Evolutionary conservation across 1,140 invertebrate genomes (phyloP).

Genomic region (Solen grandis): DNA sequence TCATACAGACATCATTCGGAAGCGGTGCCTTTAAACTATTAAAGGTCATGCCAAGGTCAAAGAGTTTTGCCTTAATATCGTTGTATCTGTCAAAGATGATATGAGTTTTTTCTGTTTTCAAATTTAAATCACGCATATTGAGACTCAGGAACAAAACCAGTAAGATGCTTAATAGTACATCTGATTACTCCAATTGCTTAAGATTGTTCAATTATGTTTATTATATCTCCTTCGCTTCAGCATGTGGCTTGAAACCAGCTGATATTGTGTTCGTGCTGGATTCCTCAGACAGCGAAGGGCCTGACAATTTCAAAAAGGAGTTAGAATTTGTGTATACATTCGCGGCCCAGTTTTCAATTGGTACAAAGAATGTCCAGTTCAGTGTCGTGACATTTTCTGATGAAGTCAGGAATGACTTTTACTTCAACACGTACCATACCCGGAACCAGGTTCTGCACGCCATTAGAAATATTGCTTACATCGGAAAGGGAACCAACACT

Average conservation of each 20-base stretch:
- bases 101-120: too few species aligned
- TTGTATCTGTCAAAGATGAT: too few species aligned
- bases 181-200: not conserved
- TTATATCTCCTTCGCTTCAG: slow-evolving; percentile 23
- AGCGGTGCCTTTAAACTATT: too few species aligned
- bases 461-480: slow-evolving; percentile 39
- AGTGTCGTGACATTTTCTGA: slow-evolving; percentile 55
- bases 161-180: too few species aligned
- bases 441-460: slow-evolving; percentile 28
- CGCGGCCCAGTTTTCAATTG: slow-evolving; percentile 53
- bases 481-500: slow-evolving; percentile 44
- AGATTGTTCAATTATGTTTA: not conserved
- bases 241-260: slow-evolving; percentile 39
- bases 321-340: slow-evolving; percentile 58
- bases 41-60: too few species aligned
- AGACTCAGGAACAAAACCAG: too few species aligned
- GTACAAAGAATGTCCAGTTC: slow-evolving; percentile 52
- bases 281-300: slow-evolving; percentile 58
- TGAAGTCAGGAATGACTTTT: slow-evolving; percentile 4
- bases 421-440: slow-evolving; percentile 26
- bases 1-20: too few species aligned
- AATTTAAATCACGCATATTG: too few species aligned
- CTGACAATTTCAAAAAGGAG: slow-evolving; percentile 52
- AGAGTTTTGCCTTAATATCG: too few species aligned
- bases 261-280: slow-evolving; percentile 71